Percentiles rank a stretch among this genome's conserved stretches.
phyloP scores from a whole-genome alignment of 2,113 vertebrate genomes.

The Bettongia penicillata region DNA sequence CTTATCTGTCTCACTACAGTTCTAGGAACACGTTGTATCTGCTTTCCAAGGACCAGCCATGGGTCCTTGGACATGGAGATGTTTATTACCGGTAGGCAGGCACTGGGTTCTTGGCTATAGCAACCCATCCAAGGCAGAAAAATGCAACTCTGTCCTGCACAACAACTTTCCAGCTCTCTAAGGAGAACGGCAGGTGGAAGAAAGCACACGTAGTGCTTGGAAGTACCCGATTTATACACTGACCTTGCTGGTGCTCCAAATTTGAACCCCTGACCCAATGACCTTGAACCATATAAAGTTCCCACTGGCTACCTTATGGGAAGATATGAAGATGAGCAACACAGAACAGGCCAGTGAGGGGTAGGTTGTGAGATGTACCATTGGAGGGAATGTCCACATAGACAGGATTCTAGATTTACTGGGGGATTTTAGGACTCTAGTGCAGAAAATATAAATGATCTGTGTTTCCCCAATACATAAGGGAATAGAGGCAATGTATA shows the following conservation, averaged over 20 bases:
- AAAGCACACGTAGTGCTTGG: neutral
- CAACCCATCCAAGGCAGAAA: neutral
- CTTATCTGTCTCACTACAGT: neutral
- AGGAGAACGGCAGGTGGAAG: neutral
- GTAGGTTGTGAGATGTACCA: neutral
- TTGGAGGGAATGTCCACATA: neutral
- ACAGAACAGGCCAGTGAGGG: neutral
- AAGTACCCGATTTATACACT: neutral
- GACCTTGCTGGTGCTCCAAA: neutral
- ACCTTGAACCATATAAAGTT: neutral
- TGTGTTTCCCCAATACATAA: constrained; percentile 43
- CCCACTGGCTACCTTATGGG: neutral
- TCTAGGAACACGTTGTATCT: neutral
- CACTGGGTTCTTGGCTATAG: neutral
- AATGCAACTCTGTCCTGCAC: neutral
- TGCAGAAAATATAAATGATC: constrained; percentile 29
- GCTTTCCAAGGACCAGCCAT: neutral
- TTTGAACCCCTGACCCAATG: neutral
- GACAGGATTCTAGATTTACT: neutral
- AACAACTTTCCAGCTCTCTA: neutral
- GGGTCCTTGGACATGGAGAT: neutral
- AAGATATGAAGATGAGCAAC: neutral
- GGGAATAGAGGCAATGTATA: constrained; percentile 36
- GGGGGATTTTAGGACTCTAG: neutral
- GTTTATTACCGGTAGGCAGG: neutral